Conservation (phyloP, 2,113 vertebrate genomes). For the Coryphaenoides rupestris region DNA sequence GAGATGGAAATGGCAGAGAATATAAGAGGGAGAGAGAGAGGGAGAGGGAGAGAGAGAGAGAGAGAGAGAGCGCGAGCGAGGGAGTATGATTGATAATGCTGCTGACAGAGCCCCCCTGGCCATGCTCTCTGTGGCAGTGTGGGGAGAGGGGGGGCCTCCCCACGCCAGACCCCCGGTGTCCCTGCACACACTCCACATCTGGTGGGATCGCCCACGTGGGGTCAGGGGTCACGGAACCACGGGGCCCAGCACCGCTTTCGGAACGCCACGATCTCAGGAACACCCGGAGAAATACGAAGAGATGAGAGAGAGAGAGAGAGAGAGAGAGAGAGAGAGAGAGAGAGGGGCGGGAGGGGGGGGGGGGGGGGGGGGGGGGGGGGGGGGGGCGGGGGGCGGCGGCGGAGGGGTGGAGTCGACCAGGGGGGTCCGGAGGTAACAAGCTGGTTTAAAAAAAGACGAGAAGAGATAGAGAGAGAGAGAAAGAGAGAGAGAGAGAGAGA, state of each 20-base stretch:
- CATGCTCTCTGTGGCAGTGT: conserved; percentile 76
- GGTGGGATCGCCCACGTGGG: conserved; percentile 74
- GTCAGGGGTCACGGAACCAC: conserved; percentile 66
- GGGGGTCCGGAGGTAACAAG: no score
- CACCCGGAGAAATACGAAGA: not conserved
- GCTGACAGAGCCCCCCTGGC: conserved; percentile 76
- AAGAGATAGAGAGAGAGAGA: no score
- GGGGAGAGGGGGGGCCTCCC: conserved; percentile 74
- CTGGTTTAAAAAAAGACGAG: no score
- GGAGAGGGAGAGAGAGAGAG: conserved; percentile 1
- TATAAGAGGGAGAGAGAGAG: no score
- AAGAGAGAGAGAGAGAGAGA: no score
- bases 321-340: not conserved
- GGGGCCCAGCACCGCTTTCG: conserved; percentile 25
- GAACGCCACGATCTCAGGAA: conserved; percentile 51
- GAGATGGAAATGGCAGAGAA: no score
- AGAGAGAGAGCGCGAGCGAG: conserved; percentile 54
- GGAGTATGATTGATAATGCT: conserved; percentile 76
- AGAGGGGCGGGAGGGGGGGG: not conserved
- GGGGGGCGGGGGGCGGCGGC: not conserved
- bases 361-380: no score
- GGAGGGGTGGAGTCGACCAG: no score
- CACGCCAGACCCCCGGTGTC: conserved; percentile 71
- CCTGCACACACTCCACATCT: conserved; percentile 76
- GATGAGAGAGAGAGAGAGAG: not conserved